A percentile compares a stretch with the other conserved stretches of the same genome.
Evolutionary conservation across 2,113 vertebrate genomes (phyloP).

Genomic region (Nothoprocta perdicaria): DNA sequence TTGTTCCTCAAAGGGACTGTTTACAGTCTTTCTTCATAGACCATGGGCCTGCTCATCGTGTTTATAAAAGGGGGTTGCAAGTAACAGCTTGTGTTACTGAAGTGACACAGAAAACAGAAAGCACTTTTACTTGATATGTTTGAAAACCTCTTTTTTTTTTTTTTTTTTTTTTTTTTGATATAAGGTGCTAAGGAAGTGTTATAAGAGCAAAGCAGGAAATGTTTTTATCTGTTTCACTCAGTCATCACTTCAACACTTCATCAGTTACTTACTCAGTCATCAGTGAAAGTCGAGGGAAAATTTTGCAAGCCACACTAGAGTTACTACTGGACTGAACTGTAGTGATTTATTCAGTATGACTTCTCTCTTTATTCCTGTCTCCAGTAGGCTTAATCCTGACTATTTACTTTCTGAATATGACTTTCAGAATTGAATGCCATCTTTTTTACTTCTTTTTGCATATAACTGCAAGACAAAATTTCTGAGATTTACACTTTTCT

Average conservation of each 20-base stretch:
- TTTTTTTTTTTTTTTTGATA: neutral
- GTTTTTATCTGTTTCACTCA: neutral
- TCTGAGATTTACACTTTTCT: neutral
- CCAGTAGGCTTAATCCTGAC: neutral
- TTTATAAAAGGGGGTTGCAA: neutral
- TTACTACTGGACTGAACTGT: neutral
- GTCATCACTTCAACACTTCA: neutral
- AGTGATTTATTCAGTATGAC: neutral
- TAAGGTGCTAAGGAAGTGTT: neutral
- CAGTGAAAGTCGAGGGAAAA: neutral
- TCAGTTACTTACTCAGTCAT: neutral
- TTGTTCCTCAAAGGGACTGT: slow-evolving; percentile 13
- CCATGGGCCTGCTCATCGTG: neutral
- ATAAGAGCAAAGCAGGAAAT: neutral
- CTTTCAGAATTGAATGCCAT: neutral
- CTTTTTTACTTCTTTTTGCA: neutral
- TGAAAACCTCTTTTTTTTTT: neutral
- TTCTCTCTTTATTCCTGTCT: neutral
- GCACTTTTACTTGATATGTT: neutral
- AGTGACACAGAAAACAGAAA: neutral
- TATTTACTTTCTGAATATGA: neutral
- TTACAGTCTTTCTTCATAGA: slow-evolving; percentile 8
- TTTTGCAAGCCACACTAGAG: neutral
- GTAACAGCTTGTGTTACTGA: neutral
- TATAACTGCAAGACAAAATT: neutral